Percentiles rank a stretch among this genome's conserved stretches.
These are phyloP conservation scores for Sminthurinus aureus DNA, from an alignment of 2,888 invertebrate species.

Conservation along the genomic window DNA sequence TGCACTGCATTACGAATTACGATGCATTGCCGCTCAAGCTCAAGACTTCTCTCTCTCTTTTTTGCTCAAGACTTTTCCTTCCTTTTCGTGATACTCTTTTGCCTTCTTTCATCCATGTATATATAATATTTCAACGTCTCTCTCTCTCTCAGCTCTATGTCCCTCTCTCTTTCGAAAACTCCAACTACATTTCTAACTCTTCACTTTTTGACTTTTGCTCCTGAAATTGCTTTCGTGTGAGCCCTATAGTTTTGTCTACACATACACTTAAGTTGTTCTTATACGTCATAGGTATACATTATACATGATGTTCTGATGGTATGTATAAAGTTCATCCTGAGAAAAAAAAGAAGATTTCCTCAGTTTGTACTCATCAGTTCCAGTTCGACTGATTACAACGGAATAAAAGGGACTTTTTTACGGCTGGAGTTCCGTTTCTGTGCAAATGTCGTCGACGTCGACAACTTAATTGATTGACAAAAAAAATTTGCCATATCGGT, in stretches of 20 bases:
- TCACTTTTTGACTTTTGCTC: conserved; percentile 12
- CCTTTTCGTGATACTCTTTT: not conserved
- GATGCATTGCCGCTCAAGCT: conserved; percentile 25
- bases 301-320: not conserved
- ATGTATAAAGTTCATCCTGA: not conserved
- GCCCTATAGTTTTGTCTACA: not conserved
- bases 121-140: not conserved
- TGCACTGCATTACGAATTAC: conserved; percentile 25
- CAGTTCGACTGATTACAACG: not conserved
- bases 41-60: not conserved
- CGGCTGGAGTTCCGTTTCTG: not conserved
- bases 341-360: not conserved
- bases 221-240: not conserved
- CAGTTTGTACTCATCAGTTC: not conserved
- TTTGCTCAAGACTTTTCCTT: conserved; percentile 6
- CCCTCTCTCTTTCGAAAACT: not conserved
- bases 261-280: too few relatives aligned
- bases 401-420: not conserved
- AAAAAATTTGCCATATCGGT: not conserved
- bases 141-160: not conserved
- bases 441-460: not conserved
- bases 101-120: not conserved
- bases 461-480: not conserved
- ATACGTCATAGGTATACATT: not conserved
- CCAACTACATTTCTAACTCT: not conserved